Conservation (phyloP, 2,113 vertebrate species). For the Choloepus hoffmanni region DNA sequence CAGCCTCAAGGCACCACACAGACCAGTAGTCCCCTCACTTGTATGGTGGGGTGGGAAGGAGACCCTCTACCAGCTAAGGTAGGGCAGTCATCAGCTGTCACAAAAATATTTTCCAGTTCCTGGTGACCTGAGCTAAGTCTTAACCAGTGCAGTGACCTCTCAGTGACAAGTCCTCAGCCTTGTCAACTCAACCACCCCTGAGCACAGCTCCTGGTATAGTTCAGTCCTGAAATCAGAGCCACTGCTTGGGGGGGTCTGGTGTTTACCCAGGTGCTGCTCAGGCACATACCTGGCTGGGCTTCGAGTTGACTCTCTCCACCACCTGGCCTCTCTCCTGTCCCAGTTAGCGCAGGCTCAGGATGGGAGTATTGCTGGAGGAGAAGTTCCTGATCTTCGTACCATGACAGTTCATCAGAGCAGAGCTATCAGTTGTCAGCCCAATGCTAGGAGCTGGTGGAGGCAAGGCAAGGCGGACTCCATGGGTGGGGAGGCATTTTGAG, state of each 20-base stretch:
- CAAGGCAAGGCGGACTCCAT: rapidly evolving
- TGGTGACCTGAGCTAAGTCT: not conserved
- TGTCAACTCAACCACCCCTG: not conserved
- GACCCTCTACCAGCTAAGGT: not conserved
- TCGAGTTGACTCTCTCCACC: not conserved
- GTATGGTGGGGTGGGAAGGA: not conserved
- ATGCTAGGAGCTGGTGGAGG: not conserved
- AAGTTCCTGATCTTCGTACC: not conserved
- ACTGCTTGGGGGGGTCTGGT: rapidly evolving
- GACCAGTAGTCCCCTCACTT: not conserved
- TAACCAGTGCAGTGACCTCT: not conserved
- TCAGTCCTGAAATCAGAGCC: not conserved
- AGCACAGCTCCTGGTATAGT: not conserved
- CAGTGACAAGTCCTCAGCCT: not conserved
- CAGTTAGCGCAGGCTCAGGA: not conserved
- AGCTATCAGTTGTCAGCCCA: not conserved
- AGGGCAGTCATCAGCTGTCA: not conserved
- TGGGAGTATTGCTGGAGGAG: not conserved
- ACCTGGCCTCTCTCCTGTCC: not conserved
- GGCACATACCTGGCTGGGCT: not conserved
- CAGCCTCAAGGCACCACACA: not conserved
- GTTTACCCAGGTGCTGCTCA: not conserved
- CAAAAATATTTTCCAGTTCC: not conserved
- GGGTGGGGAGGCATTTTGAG: rapidly evolving
- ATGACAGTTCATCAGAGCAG: not conserved